A percentile compares a stretch with the other conserved stretches of the same genome.
Conservation (phyloP, 2,113 vertebrate species). For the Cinclus cinclus region DNA sequence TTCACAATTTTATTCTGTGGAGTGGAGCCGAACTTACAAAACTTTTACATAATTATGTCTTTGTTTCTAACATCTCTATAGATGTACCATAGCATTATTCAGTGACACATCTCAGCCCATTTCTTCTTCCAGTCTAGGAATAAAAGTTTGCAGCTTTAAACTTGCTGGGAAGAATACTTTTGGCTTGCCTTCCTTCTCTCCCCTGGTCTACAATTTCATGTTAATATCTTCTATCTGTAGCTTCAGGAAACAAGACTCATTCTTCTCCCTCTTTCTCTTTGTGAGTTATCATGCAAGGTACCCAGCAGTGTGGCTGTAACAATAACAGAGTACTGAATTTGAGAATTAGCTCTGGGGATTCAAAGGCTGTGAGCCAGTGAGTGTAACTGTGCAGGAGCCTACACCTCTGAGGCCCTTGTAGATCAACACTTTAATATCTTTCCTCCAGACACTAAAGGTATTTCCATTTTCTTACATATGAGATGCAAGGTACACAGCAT, state of each 20-base stretch:
- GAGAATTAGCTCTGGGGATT: neutral
- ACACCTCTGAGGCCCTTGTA: neutral
- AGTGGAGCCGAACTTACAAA: neutral
- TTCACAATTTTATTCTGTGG: neutral
- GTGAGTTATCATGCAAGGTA: neutral
- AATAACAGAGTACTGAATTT: neutral
- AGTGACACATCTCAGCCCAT: neutral
- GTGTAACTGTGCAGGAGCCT: neutral
- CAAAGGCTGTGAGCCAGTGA: neutral
- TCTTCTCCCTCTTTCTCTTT: neutral
- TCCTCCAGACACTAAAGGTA: neutral
- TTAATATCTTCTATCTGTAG: neutral
- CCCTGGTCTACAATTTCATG: neutral
- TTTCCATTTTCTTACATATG: neutral
- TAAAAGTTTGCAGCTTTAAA: neutral
- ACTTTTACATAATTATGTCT: neutral
- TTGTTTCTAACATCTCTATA: neutral
- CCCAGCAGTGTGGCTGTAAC: neutral
- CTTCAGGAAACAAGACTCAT: conserved; percentile 3
- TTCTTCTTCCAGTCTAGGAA: neutral
- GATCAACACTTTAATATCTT: neutral
- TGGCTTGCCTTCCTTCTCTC: neutral
- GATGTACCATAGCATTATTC: neutral
- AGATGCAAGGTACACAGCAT: neutral
- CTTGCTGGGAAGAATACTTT: neutral